These are phyloP conservation scores for Apistogramma diplotaenia DNA, from an alignment of 2,113 vertebrate genomes.

Conservation along the genomic window DNA sequence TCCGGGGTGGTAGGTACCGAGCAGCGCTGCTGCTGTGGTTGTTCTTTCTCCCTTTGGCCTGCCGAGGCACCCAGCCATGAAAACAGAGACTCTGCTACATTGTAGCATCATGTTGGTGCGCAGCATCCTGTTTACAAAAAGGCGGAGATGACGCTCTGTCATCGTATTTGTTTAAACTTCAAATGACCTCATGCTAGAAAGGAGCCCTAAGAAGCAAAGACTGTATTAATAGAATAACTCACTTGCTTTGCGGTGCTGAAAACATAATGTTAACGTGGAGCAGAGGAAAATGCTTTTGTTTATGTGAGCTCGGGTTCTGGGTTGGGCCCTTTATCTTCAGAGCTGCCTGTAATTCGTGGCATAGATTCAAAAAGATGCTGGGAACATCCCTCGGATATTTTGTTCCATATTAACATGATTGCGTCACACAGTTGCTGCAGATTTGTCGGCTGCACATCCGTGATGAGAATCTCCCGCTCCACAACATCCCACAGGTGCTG, in stretches of 20 bases:
- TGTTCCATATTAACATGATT: not conserved
- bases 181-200: not conserved
- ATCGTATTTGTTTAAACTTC: not conserved
- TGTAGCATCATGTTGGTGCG: not conserved
- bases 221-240: not conserved
- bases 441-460: not conserved
- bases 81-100: not conserved
- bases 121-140: not conserved
- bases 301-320: not conserved
- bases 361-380: not conserved
- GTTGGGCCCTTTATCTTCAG: not conserved
- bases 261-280: not conserved
- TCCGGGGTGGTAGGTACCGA: slow-evolving; percentile 21
- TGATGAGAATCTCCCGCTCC: not conserved
- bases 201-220: not conserved
- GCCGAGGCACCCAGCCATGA: not conserved
- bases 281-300: not conserved
- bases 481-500: not conserved
- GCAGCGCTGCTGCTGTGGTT: not conserved
- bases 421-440: not conserved
- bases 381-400: not conserved
- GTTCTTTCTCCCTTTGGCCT: not conserved
- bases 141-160: not conserved
- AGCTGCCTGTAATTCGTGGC: not conserved
- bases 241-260: not conserved